phyloP scores from a whole-genome alignment of 2,113 vertebrate genomes.

The Fulmarus glacialis region DNA sequence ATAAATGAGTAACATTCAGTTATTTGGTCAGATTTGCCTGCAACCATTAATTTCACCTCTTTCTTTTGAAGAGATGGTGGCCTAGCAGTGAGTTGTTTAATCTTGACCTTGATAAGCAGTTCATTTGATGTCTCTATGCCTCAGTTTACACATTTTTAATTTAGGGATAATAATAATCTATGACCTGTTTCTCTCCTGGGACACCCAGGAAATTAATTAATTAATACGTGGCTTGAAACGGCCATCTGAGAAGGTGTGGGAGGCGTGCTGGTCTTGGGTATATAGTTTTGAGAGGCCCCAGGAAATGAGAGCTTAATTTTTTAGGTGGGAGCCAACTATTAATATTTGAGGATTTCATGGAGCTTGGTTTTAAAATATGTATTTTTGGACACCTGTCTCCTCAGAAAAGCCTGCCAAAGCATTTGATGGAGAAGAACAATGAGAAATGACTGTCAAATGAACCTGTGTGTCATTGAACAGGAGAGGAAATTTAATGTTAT shows the following conservation, averaged over 20 bases:
- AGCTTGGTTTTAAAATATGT: neutral
- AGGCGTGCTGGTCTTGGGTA: neutral
- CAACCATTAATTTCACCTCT: neutral
- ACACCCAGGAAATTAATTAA: neutral
- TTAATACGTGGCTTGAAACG: neutral
- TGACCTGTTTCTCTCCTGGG: neutral
- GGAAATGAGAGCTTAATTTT: neutral
- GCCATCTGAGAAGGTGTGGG: neutral
- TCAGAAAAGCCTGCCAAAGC: neutral
- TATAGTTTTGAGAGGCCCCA: neutral
- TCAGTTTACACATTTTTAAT: neutral
- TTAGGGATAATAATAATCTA: neutral
- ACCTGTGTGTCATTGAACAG: neutral
- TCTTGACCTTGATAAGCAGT: neutral
- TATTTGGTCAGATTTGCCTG: neutral
- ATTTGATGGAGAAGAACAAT: neutral
- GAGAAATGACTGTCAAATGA: constrained; percentile 5
- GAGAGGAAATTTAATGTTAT: neutral
- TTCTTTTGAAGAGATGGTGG: neutral
- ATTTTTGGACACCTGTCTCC: constrained; percentile 20
- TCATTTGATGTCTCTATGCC: neutral
- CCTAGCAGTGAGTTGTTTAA: neutral
- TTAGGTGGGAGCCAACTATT: neutral
- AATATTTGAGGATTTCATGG: neutral
- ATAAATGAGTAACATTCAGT: no score